Base-by-base conservation (phyloP, 2,113 vertebrate genomes). In the Sisor rabdophorus region DNA sequence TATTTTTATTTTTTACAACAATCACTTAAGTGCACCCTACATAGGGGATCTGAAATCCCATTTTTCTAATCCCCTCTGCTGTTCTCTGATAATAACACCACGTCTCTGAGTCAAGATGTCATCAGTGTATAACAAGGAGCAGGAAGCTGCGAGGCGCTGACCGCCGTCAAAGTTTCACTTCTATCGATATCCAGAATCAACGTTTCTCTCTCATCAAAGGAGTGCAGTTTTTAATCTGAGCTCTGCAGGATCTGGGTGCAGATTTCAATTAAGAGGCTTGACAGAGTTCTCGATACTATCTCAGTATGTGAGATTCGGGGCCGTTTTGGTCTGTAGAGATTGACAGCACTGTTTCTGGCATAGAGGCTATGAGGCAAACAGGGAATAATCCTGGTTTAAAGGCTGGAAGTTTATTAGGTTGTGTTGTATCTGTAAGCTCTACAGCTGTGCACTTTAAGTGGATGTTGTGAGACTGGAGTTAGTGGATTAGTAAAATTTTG, bases 11-110 rank as follows among this genome's bases (percentile, higher is more conserved):
- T 87, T 87, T 84, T 81, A 90, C 86, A 90, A 87, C 88, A 90
- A 90, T 90, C 87, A 89, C 83, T 88, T 86, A 88, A 82, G 85
- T 83, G 83, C 87, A 84, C 70, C 78, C 82, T 83, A 79, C 70
- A 64, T 78, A 54, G 77, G 81, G 82, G 80, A 83, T 89, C 86
- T 83, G 75, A 88, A 89, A 90, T 88, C 89, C 86, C 71, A 84
- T 91, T 87, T 87, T 89, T 83, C 79, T 89, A 89, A 91, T 91
- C 89, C 88, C 74, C 84, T 85, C 89, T 91, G 90, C 76, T 78
- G 78, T 60, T 68, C 75, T 63, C 73, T 88, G 90, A 90, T 92
- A 90, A 91, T 89, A 83, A 87, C 69, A 74, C 59, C 53, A 64
- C 73, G 81, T 84, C 84, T 86, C 74, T 74, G 81, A 88, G 86